These are phyloP conservation scores for Tonatia bakeri DNA, from an alignment of 2,113 vertebrate genomes.

Conservation along the genomic window DNA sequence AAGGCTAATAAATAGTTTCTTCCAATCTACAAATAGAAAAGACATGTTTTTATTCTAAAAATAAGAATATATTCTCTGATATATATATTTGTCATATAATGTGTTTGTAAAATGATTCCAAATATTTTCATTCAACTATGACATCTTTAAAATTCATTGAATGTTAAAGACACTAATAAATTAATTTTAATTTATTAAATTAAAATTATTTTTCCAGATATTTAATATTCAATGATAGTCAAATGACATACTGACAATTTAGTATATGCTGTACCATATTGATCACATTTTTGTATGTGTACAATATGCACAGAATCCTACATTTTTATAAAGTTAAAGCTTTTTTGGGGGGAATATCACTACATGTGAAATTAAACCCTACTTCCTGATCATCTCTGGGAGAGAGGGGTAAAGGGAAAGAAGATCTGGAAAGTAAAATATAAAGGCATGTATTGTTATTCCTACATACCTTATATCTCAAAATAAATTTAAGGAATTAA, in stretches of 20 bases:
- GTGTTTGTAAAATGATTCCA: neutral
- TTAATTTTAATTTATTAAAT: neutral
- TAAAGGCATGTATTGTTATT: neutral
- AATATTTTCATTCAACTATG: neutral
- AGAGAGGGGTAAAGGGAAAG: neutral
- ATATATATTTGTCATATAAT: neutral
- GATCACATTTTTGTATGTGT: neutral
- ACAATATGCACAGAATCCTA: neutral
- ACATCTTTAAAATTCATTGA: neutral
- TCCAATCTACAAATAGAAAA: neutral
- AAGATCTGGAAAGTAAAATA: neutral
- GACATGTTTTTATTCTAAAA: neutral
- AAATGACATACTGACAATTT: neutral
- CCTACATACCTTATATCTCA: neutral
- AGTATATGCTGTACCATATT: neutral
- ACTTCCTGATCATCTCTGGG: neutral
- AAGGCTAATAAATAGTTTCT: neutral
- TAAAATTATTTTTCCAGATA: neutral
- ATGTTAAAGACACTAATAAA: neutral
- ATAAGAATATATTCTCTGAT: neutral
- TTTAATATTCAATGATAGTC: neutral
- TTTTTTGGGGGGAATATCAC: neutral
- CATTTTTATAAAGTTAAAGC: neutral
- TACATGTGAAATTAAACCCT: neutral
- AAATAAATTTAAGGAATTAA: neutral